Conservation (phyloP, 1,140 invertebrate species). For the Tigriopus japonicus region DNA sequence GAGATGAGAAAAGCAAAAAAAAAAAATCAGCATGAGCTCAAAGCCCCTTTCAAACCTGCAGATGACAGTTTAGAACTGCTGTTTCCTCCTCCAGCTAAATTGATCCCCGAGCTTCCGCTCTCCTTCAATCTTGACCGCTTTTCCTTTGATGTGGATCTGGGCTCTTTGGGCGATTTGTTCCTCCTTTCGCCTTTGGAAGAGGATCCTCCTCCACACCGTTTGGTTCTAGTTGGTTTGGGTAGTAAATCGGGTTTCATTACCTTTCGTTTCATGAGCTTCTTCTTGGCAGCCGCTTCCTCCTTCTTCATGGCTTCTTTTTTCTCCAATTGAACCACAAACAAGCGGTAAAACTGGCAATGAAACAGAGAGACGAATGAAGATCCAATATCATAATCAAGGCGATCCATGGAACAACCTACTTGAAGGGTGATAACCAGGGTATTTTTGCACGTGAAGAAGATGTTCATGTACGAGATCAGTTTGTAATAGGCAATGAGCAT, state of each 20-base stretch:
- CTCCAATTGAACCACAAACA: conserved; percentile 38
- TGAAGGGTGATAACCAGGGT: conserved; percentile 65
- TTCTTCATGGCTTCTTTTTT: conserved; percentile 23
- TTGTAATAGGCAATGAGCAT: conserved; percentile 63
- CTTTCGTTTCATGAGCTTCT: neutral
- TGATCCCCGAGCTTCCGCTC: too few species aligned
- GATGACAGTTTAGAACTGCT: too few species aligned
- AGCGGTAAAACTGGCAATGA: conserved; percentile 16
- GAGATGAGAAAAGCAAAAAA: too few species aligned
- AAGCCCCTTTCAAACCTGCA: too few species aligned
- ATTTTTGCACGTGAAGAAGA: conserved; percentile 80
- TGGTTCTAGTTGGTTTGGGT: too few species aligned
- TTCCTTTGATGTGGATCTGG: too few species aligned
- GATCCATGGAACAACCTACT: conserved; percentile 59
- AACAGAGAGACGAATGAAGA: conserved; percentile 18
- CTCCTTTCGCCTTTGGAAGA: too few species aligned
- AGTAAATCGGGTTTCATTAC: neutral
- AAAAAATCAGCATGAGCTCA: too few species aligned
- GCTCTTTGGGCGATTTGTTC: too few species aligned
- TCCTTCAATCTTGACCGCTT: too few species aligned
- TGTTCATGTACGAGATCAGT: conserved; percentile 75
- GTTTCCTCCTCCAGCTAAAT: too few species aligned
- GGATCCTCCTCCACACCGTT: too few species aligned
- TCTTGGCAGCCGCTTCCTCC: conserved; percentile 8
- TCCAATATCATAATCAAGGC: conserved; percentile 49